Conservation (phyloP, 2,888 invertebrate species). For the Thysanoteuthis rhombus region DNA sequence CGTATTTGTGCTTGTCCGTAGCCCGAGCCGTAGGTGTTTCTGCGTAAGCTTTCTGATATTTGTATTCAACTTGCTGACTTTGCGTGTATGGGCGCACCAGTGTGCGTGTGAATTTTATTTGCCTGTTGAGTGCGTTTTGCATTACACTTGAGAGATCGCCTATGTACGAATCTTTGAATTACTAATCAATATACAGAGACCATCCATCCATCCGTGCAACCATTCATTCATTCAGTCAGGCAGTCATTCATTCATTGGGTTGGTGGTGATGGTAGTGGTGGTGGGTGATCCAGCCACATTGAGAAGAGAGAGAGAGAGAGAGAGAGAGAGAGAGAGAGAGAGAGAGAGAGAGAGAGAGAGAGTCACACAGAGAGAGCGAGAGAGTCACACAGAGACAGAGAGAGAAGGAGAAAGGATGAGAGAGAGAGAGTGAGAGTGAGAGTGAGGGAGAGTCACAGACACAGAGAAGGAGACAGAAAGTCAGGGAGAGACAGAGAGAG, state of each 20-base stretch:
- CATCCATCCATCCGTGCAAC: not conserved
- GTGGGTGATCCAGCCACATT: not conserved
- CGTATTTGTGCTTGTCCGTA: not conserved
- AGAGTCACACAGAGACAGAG: not conserved
- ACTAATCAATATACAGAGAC: not conserved
- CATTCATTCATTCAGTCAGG: constrained; percentile 12
- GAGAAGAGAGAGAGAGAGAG: not conserved
- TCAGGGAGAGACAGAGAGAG: not conserved
- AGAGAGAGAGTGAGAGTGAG: not conserved
- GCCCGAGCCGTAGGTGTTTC: not conserved
- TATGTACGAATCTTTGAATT: not conserved
- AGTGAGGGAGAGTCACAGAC: not conserved
- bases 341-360: not conserved
- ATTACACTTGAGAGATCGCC: no score
- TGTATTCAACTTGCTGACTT: not conserved
- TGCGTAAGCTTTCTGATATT: no score
- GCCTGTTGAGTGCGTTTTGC: not conserved
- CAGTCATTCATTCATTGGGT: not conserved
- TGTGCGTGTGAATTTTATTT: not conserved
- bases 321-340: not conserved
- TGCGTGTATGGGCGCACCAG: no score
- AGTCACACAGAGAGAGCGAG: no score
- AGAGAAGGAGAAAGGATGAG: not conserved
- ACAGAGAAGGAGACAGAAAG: no score
- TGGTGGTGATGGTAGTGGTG: no score